These are phyloP conservation scores for Brachymystax lenok DNA, from an alignment of 2,797 vertebrate species.

Conservation along the genomic window DNA sequence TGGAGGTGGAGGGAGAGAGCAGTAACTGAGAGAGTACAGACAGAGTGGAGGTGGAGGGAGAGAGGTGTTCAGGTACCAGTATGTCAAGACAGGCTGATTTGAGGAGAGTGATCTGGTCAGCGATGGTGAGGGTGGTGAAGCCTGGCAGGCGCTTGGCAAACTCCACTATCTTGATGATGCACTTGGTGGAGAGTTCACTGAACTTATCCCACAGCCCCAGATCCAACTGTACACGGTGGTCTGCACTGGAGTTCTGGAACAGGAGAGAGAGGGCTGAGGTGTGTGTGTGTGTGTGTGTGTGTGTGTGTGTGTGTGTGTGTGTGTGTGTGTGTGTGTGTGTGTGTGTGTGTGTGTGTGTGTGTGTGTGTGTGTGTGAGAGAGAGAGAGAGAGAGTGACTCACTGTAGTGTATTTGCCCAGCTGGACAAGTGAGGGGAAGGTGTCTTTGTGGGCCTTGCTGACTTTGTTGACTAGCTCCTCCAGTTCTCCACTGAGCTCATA, in stretches of 20 bases:
- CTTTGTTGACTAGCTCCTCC: slow-evolving; percentile 90
- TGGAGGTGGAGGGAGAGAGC: too few relatives aligned
- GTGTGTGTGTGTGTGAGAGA: neutral
- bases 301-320: slow-evolving; percentile 19
- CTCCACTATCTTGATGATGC: slow-evolving; percentile 97
- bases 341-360: slow-evolving; percentile 14
- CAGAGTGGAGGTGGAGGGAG: neutral
- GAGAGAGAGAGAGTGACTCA: slow-evolving; percentile 57
- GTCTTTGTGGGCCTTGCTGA: slow-evolving; percentile 92
- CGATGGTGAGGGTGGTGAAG: slow-evolving; percentile 90
- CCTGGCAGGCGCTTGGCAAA: slow-evolving; percentile 92
- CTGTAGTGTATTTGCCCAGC: slow-evolving; percentile 92
- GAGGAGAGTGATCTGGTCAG: slow-evolving; percentile 93
- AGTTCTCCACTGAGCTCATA: slow-evolving; percentile 89
- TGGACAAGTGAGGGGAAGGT: slow-evolving; percentile 92
- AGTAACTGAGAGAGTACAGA: too few relatives aligned
- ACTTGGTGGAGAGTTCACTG: slow-evolving; percentile 94
- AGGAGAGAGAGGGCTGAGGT: slow-evolving; percentile 18
- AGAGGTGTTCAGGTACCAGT: slow-evolving; percentile 72
- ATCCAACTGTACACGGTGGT: slow-evolving; percentile 91
- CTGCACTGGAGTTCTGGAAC: slow-evolving; percentile 89
- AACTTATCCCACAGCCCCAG: slow-evolving; percentile 95
- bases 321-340: slow-evolving; percentile 3
- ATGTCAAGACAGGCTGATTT: slow-evolving; percentile 94
- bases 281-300: too few relatives aligned